Base-by-base conservation (phyloP, 1,140 invertebrate genomes). In the Panulirus ornatus region DNA sequence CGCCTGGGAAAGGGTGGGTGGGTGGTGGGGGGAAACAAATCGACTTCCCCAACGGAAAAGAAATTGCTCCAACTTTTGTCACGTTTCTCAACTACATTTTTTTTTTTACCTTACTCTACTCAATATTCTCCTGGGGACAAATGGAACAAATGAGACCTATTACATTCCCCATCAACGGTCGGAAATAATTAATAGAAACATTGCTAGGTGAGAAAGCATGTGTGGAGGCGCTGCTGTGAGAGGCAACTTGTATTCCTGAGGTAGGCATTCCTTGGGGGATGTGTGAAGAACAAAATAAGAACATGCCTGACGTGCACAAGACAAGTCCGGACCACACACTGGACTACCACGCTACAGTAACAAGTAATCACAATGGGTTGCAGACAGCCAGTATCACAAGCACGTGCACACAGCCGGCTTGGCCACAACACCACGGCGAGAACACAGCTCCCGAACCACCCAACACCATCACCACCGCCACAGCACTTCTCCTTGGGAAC, bases 371-470 rank as follows among this genome's bases (percentile, higher is more conserved):
- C 83, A 84, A 71, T 84, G 83, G 70, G 40, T 78, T 70, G 83
- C 66, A 73, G 83, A 84, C 83, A 81, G 78, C 78, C 38, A 84
- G 42, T 84, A 84, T 84, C 83, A 84, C 83, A 84, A 84, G 83
- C 83, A 70, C 63, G 66, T 66, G 66, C 40, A 44, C 63, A 71
- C 63, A 36, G 78, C 78, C 78, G 78, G 78, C 78, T 51, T 58
- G 47, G 78, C 47, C 47, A 81, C 78, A 54, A 58, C 44, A 58
- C 78, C 36, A 44, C 36, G 40, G 22, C 70, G 34, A 58, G 78
- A 30, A 22, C 47, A 58, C 47, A 40, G 47, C 47, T 47, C 58
- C 58, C 76, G 6, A 36, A 11, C 6, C 76, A 51, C 70, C 27
- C n/a, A 11, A 36, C 76, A 76, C 73, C 44, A 8, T 2, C 51